Conservation (phyloP, 2,888 invertebrate genomes). For the Salticus scenicus region DNA sequence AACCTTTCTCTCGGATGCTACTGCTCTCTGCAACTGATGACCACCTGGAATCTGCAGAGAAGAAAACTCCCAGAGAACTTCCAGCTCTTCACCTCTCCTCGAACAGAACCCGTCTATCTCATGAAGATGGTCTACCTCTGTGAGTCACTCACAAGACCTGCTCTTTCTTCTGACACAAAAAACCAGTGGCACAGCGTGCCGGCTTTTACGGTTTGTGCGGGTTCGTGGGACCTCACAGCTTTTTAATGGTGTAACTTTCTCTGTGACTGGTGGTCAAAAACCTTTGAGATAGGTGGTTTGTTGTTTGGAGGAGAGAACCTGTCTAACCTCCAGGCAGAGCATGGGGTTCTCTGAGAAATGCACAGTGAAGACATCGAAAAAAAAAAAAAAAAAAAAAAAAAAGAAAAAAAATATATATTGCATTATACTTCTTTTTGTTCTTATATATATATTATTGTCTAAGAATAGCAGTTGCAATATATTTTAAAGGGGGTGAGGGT, state of each 20-base stretch:
- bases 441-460: neutral
- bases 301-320: neutral
- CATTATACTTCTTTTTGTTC: neutral
- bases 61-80: neutral
- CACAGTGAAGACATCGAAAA: no score
- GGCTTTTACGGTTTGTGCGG: neutral
- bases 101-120: neutral
- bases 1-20: no score
- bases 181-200: slow-evolving; percentile 41
- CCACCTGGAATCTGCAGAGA: neutral
- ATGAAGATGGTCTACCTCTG: slow-evolving; percentile 1
- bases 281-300: neutral
- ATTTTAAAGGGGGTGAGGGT: no score
- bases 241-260: slow-evolving; percentile 24
- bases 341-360: neutral
- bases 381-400: no score
- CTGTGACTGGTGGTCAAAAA: slow-evolving; percentile 19
- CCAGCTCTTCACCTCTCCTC: neutral
- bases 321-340: slow-evolving; percentile 6
- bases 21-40: slow-evolving; percentile 4
- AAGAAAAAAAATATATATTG: no score
- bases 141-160: slow-evolving; percentile 24
- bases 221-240: neutral
- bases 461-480: no score
- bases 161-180: slow-evolving; percentile 42